A percentile compares a stretch with the other conserved stretches of the same genome.
Conservation (phyloP, 2,113 vertebrate species). For the pig (Sus scrofa) region DNA sequence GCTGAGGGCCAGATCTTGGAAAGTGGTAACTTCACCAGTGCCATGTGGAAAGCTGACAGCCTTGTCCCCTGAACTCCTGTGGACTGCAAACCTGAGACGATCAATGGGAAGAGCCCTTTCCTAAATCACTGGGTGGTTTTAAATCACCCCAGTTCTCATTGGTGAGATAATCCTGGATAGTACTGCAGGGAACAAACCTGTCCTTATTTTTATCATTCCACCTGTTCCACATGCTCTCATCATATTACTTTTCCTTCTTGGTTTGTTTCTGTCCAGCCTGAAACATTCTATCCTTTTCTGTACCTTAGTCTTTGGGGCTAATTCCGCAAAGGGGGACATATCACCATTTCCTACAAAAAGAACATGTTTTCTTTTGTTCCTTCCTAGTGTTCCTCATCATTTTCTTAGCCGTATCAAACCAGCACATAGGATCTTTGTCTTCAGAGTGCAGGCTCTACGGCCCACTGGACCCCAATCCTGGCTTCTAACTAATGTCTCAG, state of each 20-base stretch:
- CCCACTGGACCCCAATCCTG: slow-evolving; percentile 31
- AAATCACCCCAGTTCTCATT: slow-evolving; percentile 18
- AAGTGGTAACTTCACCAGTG: not conserved
- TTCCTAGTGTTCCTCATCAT: slow-evolving; percentile 36
- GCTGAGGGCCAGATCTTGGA: not conserved
- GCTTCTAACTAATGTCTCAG: slow-evolving; percentile 43
- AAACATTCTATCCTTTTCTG: slow-evolving; percentile 28
- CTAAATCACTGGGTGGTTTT: not conserved
- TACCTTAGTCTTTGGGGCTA: slow-evolving; percentile 13
- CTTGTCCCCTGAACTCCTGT: not conserved
- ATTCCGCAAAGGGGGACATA: slow-evolving; percentile 42
- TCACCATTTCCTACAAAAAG: slow-evolving; percentile 48
- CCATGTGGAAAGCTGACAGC: not conserved
- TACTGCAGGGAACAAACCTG: slow-evolving; percentile 5
- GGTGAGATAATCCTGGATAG: not conserved
- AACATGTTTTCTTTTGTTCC: slow-evolving; percentile 42
- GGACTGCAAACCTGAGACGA: not conserved
- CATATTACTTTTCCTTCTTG: not conserved
- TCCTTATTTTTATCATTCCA: slow-evolving; percentile 13
- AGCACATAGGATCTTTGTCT: not conserved
- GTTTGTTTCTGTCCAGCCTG: slow-evolving; percentile 39
- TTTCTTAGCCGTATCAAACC: slow-evolving; percentile 17
- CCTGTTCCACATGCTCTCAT: not conserved
- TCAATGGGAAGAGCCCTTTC: not conserved
- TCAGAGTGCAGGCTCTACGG: slow-evolving; percentile 34